Evolutionary conservation across 2,888 invertebrate species (phyloP).

Genomic region (Macropis europaea): DNA sequence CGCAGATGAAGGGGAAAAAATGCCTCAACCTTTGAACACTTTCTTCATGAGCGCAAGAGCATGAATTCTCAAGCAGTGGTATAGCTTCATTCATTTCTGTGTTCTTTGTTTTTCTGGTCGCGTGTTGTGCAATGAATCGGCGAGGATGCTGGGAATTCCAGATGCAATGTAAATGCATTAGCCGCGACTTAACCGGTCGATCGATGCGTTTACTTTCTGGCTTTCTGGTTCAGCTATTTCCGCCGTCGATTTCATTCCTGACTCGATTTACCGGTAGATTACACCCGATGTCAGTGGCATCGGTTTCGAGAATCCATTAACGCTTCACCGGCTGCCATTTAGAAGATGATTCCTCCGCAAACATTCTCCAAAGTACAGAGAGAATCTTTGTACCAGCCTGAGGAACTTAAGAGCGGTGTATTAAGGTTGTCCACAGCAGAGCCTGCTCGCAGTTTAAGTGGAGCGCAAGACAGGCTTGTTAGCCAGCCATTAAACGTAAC

Average conservation of each 20-base stretch:
- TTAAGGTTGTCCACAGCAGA: background rate
- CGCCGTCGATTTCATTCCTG: constrained; percentile 17
- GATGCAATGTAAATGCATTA: constrained; percentile 39
- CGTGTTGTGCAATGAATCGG: background rate
- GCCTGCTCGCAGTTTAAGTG: constrained; percentile 15
- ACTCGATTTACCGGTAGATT: constrained; percentile 17
- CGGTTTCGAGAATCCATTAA: constrained; percentile 45
- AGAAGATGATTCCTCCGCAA: constrained; percentile 27
- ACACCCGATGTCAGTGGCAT: constrained; percentile 1
- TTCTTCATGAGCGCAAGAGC: too few species aligned
- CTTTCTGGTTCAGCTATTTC: constrained; percentile 38
- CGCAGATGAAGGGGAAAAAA: too few species aligned
- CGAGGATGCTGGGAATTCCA: constrained; percentile 6
- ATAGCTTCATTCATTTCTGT: background rate
- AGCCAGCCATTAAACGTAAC: background rate
- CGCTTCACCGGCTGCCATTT: constrained; percentile 21
- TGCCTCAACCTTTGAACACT: too few species aligned
- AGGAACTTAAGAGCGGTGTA: background rate
- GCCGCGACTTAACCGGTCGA: constrained; percentile 5
- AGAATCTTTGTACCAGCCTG: background rate
- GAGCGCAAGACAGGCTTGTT: constrained; percentile 12
- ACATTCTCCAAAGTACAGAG: background rate
- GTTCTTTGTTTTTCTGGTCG: background rate
- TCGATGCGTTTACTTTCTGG: constrained; percentile 39
- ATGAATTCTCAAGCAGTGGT: too few species aligned